A percentile compares a stretch with the other conserved stretches of the same genome.
These are phyloP conservation scores for Halotydeus destructor DNA, from an alignment of 1,140 invertebrate genomes.

Conservation along the genomic window DNA sequence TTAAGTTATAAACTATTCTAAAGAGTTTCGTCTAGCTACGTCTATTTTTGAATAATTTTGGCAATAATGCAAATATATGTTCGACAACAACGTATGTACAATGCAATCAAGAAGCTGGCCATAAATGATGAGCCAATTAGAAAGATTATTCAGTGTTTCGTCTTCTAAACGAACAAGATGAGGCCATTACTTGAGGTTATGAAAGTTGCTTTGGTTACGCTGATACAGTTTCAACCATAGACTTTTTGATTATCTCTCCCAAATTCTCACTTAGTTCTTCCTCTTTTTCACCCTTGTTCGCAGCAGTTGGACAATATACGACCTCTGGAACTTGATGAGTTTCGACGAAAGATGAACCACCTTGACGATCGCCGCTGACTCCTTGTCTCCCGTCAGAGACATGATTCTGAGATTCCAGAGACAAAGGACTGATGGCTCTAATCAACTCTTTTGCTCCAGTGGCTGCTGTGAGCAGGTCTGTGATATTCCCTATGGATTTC, in stretches of 20 bases:
- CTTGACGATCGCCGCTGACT: not conserved
- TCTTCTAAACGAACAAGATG: no score
- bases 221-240: constrained; percentile 69
- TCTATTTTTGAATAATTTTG: no score
- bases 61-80: no score
- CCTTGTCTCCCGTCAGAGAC: not conserved
- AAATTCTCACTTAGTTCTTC: constrained; percentile 41
- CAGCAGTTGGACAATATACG: no score
- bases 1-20: no score
- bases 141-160: no score
- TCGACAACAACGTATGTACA: no score
- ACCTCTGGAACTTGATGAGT: not conserved
- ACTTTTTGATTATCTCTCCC: constrained; percentile 76
- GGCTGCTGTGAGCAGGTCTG: not conserved
- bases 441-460: not conserved
- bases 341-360: not conserved
- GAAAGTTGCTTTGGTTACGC: constrained; percentile 16
- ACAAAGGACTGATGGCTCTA: not conserved
- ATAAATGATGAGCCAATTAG: no score
- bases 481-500: constrained; percentile 6
- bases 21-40: no score
- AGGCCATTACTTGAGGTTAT: no score
- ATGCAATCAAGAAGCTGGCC: no score
- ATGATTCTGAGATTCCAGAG: not conserved
- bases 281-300: no score